Evolutionary conservation across 2,888 invertebrate genomes (phyloP).

Genomic region (Agonum fuliginosum): DNA sequence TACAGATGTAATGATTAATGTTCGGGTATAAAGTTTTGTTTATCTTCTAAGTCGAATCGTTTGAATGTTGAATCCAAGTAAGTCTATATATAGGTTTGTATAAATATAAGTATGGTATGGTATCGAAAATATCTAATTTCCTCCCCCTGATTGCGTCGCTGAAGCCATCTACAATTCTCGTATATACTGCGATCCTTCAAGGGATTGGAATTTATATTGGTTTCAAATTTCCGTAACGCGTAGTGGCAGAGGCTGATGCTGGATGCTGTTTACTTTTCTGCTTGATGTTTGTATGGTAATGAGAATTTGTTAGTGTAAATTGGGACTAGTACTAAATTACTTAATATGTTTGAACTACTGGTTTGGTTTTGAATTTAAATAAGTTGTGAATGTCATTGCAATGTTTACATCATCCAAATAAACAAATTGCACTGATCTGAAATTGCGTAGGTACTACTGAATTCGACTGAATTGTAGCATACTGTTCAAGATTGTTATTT

Average conservation of each 20-base stretch:
- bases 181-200: neutral
- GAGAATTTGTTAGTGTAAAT: neutral
- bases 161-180: neutral
- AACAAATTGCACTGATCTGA: slow-evolving; percentile 11
- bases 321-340: neutral
- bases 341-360: neutral
- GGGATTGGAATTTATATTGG: neutral
- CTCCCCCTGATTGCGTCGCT: neutral
- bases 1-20: too few relatives aligned
- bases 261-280: neutral
- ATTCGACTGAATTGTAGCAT: too few relatives aligned
- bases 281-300: neutral
- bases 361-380: slow-evolving; percentile 10
- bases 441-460: too few relatives aligned
- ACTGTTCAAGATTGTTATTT: too few relatives aligned
- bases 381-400: neutral
- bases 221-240: slow-evolving; percentile 2
- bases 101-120: too few relatives aligned
- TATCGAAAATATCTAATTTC: too few relatives aligned
- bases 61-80: too few relatives aligned
- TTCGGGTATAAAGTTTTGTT: too few relatives aligned
- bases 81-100: too few relatives aligned
- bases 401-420: neutral
- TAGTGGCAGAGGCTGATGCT: neutral
- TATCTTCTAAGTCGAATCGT: too few relatives aligned